A percentile compares a stretch with the other conserved stretches of the same genome.
Evolutionary conservation across 2,797 vertebrate species (phyloP).

Genomic region (Yasuhikotakia modesta): DNA sequence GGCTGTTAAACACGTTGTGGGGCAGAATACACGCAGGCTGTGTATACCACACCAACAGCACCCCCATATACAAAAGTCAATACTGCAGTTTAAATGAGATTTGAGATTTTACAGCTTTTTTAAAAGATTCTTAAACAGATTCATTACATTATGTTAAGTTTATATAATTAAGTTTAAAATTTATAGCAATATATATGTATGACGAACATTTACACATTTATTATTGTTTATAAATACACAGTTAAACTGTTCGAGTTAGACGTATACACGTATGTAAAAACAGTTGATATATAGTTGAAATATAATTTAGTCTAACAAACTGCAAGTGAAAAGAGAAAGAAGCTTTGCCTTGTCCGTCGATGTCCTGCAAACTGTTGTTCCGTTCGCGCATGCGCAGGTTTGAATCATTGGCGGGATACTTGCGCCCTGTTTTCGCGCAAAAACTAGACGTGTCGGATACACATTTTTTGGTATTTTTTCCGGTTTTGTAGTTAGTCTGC

Average conservation of each 20-base stretch:
- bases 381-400: constrained; percentile 16
- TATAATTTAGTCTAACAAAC: background rate
- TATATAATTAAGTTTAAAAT: too few relatives aligned
- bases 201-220: too few relatives aligned
- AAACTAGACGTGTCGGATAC: background rate
- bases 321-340: background rate
- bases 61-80: constrained; percentile 26
- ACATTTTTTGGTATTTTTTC: background rate
- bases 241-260: background rate
- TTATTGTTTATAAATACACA: too few relatives aligned
- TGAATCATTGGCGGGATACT: background rate
- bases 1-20: constrained; percentile 61
- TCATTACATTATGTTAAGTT: background rate
- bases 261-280: background rate
- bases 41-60: constrained; percentile 26
- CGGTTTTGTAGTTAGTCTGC: background rate
- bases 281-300: background rate
- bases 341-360: too few relatives aligned
- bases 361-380: background rate
- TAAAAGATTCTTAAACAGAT: background rate
- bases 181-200: too few relatives aligned
- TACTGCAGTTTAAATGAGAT: constrained; percentile 16
- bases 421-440: background rate
- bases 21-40: background rate
- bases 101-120: background rate